These are phyloP conservation scores for Mormyrops boulengeri DNA, from an alignment of 2,797 vertebrate species.

Conservation along the genomic window DNA sequence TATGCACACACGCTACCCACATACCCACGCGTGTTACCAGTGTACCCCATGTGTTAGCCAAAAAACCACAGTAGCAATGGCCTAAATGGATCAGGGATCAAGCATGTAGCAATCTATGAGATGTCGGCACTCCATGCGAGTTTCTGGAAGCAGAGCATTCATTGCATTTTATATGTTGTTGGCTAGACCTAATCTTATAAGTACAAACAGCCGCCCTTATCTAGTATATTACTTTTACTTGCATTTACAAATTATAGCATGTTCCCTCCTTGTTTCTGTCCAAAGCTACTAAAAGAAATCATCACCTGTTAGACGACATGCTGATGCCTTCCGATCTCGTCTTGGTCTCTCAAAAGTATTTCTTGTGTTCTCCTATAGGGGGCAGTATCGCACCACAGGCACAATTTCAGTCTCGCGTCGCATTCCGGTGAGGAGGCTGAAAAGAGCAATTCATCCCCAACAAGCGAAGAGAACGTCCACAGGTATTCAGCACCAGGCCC, in stretches of 20 bases:
- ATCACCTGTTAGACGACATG: neutral
- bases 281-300: neutral
- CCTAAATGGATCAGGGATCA: neutral
- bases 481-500: slow-evolving; percentile 26
- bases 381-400: slow-evolving; percentile 62
- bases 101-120: neutral
- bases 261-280: neutral
- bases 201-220: neutral
- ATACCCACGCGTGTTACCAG: neutral
- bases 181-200: neutral
- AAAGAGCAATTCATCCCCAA: neutral
- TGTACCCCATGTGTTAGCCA: neutral
- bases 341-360: neutral
- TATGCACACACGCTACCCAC: neutral
- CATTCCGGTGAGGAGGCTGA: slow-evolving; percentile 1
- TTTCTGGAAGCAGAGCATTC: neutral
- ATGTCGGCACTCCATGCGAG: neutral
- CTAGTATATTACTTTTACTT: neutral
- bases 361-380: slow-evolving; percentile 55
- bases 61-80: neutral
- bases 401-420: slow-evolving; percentile 3
- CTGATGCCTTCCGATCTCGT: neutral
- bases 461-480: slow-evolving; percentile 18
- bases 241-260: neutral
- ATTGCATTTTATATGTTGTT: neutral